Conservation (phyloP, 2,888 invertebrate genomes). For the Drosophila kuntzei region DNA sequence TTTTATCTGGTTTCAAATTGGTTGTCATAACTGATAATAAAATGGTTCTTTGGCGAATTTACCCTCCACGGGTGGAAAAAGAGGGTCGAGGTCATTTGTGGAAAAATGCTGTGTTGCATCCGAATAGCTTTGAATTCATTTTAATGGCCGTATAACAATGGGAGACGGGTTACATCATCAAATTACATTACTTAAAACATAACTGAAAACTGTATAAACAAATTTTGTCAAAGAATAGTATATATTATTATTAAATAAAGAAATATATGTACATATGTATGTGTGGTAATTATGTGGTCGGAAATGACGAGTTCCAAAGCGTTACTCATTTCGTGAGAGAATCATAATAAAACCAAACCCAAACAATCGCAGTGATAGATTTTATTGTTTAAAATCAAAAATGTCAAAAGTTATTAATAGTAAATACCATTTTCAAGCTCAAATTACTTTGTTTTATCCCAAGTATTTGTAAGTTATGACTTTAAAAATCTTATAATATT, state of each 20-base stretch:
- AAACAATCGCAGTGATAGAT: neutral
- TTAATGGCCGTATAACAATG: conserved; percentile 1
- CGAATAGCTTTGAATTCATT: conserved; percentile 5
- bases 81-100: conserved; percentile 6
- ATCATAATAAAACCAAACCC: neutral
- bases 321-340: conserved; percentile 7
- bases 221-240: neutral
- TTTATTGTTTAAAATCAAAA: neutral
- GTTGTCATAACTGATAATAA: neutral
- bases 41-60: neutral
- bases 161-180: conserved; percentile 3
- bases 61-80: neutral
- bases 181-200: neutral
- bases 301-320: conserved; percentile 4
- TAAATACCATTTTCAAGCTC: neutral
- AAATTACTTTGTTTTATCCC: neutral
- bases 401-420: neutral
- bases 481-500: neutral
- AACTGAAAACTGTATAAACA: neutral
- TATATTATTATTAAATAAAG: neutral
- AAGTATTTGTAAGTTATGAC: neutral
- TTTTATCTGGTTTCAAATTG: neutral
- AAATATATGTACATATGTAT: neutral
- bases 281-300: conserved; percentile 10
- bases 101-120: conserved; percentile 2